A percentile compares a stretch with the other conserved stretches of the same genome.
These are phyloP conservation scores for Astreopora myriophthalma DNA, from an alignment of 64 coral and sea anemone species.

Conservation along the genomic window DNA sequence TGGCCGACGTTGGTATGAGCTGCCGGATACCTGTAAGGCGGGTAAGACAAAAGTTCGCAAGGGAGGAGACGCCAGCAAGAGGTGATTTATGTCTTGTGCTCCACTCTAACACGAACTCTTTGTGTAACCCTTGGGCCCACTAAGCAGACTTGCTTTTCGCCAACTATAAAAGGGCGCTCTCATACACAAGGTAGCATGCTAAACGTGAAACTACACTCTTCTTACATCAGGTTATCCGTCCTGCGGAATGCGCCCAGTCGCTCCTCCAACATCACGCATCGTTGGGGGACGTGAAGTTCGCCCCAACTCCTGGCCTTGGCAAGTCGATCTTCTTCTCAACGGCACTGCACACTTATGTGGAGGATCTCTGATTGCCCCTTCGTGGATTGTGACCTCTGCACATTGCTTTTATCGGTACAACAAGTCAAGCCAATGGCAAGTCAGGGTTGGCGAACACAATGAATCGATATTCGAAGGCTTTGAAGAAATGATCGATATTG, in stretches of 20 bases:
- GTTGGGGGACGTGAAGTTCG: conserved; percentile 53
- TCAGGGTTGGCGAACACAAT: conserved; percentile 83
- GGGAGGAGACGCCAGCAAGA: too few species aligned
- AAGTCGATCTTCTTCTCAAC: conserved; percentile 67
- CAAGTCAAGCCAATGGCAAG: conserved; percentile 48
- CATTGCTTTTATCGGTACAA: conserved; percentile 74
- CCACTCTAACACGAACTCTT: too few species aligned
- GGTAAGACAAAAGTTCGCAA: too few species aligned
- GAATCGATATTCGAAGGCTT: conserved; percentile 71
- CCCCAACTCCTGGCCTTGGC: conserved; percentile 76
- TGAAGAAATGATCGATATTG: conserved; percentile 71
- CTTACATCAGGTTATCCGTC: conserved; percentile 27
- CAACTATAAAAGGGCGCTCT: too few species aligned
- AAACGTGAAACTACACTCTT: too few species aligned
- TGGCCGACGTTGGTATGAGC: too few species aligned
- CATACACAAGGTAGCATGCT: too few species aligned
- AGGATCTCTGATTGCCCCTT: conserved; percentile 74
- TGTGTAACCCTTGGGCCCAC: too few species aligned
- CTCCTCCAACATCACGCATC: conserved; percentile 16
- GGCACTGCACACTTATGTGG: conserved; percentile 54
- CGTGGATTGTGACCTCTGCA: conserved; percentile 76
- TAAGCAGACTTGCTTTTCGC: too few species aligned
- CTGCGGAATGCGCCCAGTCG: conserved; percentile 53
- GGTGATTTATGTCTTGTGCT: too few species aligned
- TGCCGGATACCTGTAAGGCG: too few species aligned